These are phyloP conservation scores for Phylloscopus trochiloides DNA, from an alignment of 2,113 vertebrate genomes.

Conservation along the genomic window DNA sequence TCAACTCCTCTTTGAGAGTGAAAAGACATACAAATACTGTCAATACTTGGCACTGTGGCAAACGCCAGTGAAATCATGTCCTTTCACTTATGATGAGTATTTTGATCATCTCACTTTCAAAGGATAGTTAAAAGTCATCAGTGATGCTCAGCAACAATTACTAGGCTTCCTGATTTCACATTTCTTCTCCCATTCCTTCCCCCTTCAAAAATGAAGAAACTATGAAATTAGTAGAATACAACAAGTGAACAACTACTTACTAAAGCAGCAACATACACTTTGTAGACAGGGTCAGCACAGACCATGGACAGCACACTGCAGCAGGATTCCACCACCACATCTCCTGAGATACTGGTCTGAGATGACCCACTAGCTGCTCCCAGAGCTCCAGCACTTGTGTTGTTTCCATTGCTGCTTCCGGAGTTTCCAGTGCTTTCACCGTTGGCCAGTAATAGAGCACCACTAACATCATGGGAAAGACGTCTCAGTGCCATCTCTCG, in stretches of 20 bases:
- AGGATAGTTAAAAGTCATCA: not conserved
- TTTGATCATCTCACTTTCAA: not conserved
- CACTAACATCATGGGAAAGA: constrained; percentile 89
- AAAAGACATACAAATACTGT: not conserved
- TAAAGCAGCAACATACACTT: constrained; percentile 92
- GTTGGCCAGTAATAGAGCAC: constrained; percentile 85
- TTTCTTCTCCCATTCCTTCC: not conserved
- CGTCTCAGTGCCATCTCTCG: constrained; percentile 88
- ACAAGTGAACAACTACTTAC: constrained; percentile 74
- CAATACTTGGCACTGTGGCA: not conserved
- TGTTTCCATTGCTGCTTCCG: constrained; percentile 63
- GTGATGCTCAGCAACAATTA: not conserved
- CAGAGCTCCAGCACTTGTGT: constrained; percentile 41
- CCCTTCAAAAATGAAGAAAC: not conserved
- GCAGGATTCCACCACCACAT: constrained; percentile 86
- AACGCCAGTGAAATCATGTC: not conserved
- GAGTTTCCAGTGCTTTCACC: constrained; percentile 86
- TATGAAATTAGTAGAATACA: not conserved
- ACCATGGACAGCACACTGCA: constrained; percentile 88
- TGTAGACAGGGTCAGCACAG: constrained; percentile 91
- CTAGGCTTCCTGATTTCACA: not conserved
- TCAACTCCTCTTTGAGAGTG: not conserved
- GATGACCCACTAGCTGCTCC: constrained; percentile 72
- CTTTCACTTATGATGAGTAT: not conserved
- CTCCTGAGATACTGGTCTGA: constrained; percentile 77